A percentile compares a stretch with the other conserved stretches of the same genome.
Conservation (phyloP, 2,113 vertebrate genomes). For the Glareola pratincola region DNA sequence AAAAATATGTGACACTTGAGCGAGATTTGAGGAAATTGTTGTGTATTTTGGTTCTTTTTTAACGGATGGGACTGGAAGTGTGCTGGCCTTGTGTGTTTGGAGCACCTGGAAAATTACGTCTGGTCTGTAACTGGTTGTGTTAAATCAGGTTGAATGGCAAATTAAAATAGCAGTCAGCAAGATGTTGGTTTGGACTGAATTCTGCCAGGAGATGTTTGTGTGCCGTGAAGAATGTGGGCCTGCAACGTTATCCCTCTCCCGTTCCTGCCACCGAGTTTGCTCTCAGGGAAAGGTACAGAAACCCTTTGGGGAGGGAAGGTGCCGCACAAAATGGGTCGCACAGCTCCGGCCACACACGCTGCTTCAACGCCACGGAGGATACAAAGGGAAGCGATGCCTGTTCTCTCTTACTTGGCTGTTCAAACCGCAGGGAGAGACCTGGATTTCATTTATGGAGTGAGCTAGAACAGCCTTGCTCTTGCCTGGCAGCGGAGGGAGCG, state of each 20-base stretch:
- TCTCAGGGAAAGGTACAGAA: neutral
- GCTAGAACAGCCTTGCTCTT: neutral
- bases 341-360: neutral
- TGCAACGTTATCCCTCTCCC: neutral
- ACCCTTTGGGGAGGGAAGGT: neutral
- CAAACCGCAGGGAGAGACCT: neutral
- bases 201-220: neutral
- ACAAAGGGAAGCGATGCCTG: neutral
- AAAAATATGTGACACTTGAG: neutral
- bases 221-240: neutral
- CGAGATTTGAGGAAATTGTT: neutral
- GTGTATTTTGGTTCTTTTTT: constrained; percentile 17
- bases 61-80: neutral
- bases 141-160: neutral
- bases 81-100: neutral
- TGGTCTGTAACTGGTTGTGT: neutral
- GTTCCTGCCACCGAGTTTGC: neutral
- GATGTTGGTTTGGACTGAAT: neutral
- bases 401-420: neutral
- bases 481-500: neutral
- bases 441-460: neutral
- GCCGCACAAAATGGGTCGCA: neutral
- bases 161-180: neutral
- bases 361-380: neutral
- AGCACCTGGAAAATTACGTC: neutral